Percentiles rank a stretch among this genome's conserved stretches.
Evolutionary conservation across 2,113 vertebrate genomes (phyloP).

Genomic region (Piprites chloris): DNA sequence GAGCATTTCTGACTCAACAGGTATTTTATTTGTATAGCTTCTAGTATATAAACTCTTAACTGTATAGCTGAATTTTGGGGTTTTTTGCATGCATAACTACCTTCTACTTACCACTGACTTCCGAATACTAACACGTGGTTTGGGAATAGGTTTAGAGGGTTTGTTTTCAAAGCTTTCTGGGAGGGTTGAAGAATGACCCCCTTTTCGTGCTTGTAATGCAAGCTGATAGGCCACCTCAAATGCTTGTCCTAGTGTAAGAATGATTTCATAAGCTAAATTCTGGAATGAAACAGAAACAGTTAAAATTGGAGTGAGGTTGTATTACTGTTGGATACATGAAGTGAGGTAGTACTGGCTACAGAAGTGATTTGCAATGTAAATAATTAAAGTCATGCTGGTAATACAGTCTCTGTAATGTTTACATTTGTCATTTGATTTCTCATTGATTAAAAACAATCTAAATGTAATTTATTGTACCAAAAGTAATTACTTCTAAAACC

Average conservation of each 20-base stretch:
- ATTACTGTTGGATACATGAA: neutral
- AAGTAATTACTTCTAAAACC: slow-evolving; percentile 34
- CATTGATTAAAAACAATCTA: slow-evolving; percentile 3
- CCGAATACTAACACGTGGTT: slow-evolving; percentile 96
- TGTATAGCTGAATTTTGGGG: neutral
- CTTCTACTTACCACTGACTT: slow-evolving; percentile 92
- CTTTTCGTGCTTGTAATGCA: slow-evolving; percentile 95
- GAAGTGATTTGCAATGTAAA: neutral
- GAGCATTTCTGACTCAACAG: neutral
- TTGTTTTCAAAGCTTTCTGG: slow-evolving; percentile 98
- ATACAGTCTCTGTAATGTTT: neutral
- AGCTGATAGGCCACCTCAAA: slow-evolving; percentile 99
- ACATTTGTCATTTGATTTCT: slow-evolving; percentile 36
- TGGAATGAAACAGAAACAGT: slow-evolving; percentile 65
- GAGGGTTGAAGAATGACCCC: slow-evolving; percentile 93
- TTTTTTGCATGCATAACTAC: neutral
- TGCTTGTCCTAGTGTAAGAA: slow-evolving; percentile 96
- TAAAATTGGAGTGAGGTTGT: neutral
- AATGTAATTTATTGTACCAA: slow-evolving; percentile 24
- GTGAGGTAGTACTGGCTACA: neutral
- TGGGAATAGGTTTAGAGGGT: slow-evolving; percentile 95
- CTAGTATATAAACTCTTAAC: neutral
- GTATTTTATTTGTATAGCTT: neutral
- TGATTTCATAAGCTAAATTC: slow-evolving; percentile 99
- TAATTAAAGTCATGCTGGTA: neutral